These are phyloP conservation scores for Smutsia gigantea DNA, from an alignment of 2,797 vertebrate genomes.

Conservation along the genomic window DNA sequence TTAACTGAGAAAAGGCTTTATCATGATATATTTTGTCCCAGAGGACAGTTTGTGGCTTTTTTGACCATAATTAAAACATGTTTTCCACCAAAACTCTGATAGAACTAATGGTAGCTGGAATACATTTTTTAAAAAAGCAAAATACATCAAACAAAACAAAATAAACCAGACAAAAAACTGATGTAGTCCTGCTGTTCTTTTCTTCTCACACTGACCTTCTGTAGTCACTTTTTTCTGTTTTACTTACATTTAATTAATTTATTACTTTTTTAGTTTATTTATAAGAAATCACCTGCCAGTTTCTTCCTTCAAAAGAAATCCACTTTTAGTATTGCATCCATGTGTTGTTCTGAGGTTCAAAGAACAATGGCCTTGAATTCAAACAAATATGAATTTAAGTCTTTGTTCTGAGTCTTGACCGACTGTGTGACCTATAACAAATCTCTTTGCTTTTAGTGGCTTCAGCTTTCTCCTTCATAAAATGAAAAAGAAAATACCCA, in stretches of 20 bases:
- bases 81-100: constrained; percentile 8
- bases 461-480: not conserved
- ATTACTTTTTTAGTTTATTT: constrained; percentile 18
- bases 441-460: not conserved
- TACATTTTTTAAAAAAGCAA: not conserved
- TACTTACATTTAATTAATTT: not conserved
- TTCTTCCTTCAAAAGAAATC: not conserved
- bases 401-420: not conserved
- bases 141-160: not conserved
- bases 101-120: constrained; percentile 15
- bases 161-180: not conserved
- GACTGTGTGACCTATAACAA: not conserved
- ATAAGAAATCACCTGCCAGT: not conserved
- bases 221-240: not conserved
- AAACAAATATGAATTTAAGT: not conserved
- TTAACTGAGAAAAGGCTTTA: constrained; percentile 23
- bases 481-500: not conserved
- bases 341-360: not conserved
- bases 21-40: not conserved
- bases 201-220: not conserved
- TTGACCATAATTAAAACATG: not conserved
- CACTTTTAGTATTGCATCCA: not conserved
- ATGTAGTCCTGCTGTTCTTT: not conserved
- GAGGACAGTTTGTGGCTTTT: not conserved
- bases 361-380: constrained; percentile 6